phyloP scores from a whole-genome alignment of 2,113 vertebrate genomes.

The Hylia prasina region DNA sequence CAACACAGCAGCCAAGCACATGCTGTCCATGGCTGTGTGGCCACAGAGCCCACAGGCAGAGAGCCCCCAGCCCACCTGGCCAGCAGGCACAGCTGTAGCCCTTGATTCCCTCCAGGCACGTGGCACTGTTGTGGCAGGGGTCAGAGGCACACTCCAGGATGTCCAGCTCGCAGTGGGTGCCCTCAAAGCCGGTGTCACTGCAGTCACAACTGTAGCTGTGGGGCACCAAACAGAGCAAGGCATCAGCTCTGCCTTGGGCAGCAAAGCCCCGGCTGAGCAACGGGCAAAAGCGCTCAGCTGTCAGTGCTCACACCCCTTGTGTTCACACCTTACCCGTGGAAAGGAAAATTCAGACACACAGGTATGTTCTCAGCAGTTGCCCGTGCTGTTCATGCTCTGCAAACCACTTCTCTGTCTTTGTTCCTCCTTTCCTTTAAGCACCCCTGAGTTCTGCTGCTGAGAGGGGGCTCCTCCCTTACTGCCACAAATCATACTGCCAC shows the following conservation, averaged over 20 bases:
- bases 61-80: conserved; percentile 76
- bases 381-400: not conserved
- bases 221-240: not conserved
- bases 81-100: conserved; percentile 86
- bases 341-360: not conserved
- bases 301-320: not conserved
- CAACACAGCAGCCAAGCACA: accelerated
- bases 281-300: not conserved
- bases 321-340: not conserved
- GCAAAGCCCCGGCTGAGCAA: not conserved
- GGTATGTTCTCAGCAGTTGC: not conserved
- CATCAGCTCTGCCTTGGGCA: not conserved
- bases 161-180: conserved; percentile 82
- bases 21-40: not conserved
- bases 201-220: conserved; percentile 87
- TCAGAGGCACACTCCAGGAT: conserved; percentile 87
- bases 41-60: not conserved
- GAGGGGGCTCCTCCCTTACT: not conserved
- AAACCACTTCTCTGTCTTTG: not conserved
- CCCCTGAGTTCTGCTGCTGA: not conserved
- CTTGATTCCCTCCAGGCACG: conserved; percentile 81
- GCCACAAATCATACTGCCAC: not conserved
- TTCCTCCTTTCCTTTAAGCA: not conserved
- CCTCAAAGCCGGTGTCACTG: conserved; percentile 82
- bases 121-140: conserved; percentile 85